phyloP scores from a whole-genome alignment of 2,888 invertebrate genomes.

The Dryocosmus kuriphilus region DNA sequence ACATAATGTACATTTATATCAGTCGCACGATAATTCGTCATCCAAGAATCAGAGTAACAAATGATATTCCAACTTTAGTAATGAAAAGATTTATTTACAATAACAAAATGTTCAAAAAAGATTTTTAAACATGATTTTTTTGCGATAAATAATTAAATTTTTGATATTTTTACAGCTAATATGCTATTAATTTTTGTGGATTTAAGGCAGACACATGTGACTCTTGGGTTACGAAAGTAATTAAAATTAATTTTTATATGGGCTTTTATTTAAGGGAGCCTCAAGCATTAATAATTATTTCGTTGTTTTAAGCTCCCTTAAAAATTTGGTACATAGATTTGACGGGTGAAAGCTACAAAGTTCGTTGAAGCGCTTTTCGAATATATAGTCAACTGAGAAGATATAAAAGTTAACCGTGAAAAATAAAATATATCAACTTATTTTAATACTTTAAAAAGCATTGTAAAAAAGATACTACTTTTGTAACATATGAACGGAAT shows the following conservation, averaged over 20 bases:
- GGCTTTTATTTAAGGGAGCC: constrained; percentile 4
- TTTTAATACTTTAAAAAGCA: neutral
- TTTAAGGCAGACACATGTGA: neutral
- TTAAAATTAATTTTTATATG: constrained; percentile 9
- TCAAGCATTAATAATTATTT: neutral
- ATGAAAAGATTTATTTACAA: neutral
- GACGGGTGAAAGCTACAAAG: constrained; percentile 30
- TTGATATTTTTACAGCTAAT: neutral
- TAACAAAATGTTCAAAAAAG: neutral
- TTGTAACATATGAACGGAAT: no score
- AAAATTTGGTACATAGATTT: neutral
- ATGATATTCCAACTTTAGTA: neutral
- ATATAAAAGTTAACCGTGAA: neutral
- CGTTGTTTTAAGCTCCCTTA: neutral
- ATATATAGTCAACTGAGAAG: neutral
- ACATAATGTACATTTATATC: constrained; percentile 31
- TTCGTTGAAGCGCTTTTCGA: constrained; percentile 6
- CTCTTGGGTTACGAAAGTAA: constrained; percentile 29
- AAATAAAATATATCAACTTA: neutral
- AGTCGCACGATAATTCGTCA: constrained; percentile 29
- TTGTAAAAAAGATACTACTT: neutral
- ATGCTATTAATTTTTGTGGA: neutral
- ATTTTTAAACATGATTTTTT: neutral
- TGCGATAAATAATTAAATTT: neutral
- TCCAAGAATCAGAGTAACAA: constrained; percentile 20